Percentiles rank a stretch among this genome's conserved stretches.
Evolutionary conservation across 2,888 invertebrate genomes (phyloP).

Genomic region (Cryptops parisi): DNA sequence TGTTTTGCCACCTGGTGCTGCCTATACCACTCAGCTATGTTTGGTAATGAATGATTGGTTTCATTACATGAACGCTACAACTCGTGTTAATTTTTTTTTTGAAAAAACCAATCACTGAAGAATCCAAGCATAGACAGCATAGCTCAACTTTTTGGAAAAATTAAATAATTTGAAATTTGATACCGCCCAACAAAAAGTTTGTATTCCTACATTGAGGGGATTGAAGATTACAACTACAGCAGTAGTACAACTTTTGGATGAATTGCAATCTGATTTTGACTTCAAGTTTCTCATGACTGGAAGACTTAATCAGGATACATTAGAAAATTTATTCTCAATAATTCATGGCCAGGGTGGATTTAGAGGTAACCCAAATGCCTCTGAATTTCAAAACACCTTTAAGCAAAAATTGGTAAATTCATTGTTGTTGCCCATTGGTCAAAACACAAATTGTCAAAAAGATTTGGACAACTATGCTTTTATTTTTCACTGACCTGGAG

Average conservation of each 20-base stretch:
- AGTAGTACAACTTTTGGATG: not conserved
- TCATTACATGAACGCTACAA: not conserved
- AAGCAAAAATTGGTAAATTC: not conserved
- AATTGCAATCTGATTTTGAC: not conserved
- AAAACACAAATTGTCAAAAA: not conserved
- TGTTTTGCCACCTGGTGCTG: not conserved
- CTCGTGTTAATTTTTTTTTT: too few species aligned
- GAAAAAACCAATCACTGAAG: too few species aligned
- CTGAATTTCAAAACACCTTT: not conserved
- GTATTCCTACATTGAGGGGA: not conserved
- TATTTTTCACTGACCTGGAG: not conserved
- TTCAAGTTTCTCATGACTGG: not conserved
- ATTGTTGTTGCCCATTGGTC: not conserved
- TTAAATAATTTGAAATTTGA: not conserved
- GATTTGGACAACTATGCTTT: not conserved
- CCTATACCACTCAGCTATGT: not conserved
- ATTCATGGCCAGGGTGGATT: not conserved
- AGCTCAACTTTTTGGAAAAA: not conserved
- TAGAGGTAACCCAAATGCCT: not conserved
- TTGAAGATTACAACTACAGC: not conserved
- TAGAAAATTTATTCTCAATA: not conserved
- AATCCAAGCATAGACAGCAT: too few species aligned
- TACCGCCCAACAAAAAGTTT: not conserved
- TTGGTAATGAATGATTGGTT: not conserved
- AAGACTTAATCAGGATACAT: not conserved